Conservation (phyloP, 2,797 vertebrate species). For the Tarsius wallacei region DNA sequence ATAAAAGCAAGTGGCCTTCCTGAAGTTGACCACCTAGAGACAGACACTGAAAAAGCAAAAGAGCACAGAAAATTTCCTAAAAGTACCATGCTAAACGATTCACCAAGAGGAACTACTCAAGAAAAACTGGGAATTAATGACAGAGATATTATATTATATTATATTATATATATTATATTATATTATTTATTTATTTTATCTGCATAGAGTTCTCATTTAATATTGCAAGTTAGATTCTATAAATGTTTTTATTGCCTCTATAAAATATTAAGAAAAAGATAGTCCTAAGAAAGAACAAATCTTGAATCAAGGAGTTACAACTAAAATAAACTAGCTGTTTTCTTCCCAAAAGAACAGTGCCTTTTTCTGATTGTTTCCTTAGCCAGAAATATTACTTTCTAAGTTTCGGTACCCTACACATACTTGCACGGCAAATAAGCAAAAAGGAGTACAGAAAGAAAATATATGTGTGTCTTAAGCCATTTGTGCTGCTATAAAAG, state of each 20-base stretch:
- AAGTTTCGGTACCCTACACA: background rate
- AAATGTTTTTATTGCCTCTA: background rate
- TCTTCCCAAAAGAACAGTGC: background rate
- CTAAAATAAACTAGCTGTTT: background rate
- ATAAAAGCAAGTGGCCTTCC: background rate
- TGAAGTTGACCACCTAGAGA: background rate
- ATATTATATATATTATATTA: too few species aligned
- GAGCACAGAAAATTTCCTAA: background rate
- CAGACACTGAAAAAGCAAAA: background rate
- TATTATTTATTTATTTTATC: background rate
- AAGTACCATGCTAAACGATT: background rate
- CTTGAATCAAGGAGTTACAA: background rate
- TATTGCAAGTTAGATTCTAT: background rate
- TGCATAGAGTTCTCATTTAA: background rate
- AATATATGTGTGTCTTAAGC: accelerated
- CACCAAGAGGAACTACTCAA: background rate
- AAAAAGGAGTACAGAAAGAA: background rate
- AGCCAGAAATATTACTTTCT: background rate
- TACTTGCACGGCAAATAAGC: background rate
- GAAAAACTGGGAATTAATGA: background rate
- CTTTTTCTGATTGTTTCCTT: background rate
- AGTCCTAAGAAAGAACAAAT: background rate
- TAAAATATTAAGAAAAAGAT: background rate
- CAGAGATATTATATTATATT: background rate
- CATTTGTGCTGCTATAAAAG: background rate